phyloP scores from a whole-genome alignment of 2,113 vertebrate species.

The Oxyura jamaicensis region DNA sequence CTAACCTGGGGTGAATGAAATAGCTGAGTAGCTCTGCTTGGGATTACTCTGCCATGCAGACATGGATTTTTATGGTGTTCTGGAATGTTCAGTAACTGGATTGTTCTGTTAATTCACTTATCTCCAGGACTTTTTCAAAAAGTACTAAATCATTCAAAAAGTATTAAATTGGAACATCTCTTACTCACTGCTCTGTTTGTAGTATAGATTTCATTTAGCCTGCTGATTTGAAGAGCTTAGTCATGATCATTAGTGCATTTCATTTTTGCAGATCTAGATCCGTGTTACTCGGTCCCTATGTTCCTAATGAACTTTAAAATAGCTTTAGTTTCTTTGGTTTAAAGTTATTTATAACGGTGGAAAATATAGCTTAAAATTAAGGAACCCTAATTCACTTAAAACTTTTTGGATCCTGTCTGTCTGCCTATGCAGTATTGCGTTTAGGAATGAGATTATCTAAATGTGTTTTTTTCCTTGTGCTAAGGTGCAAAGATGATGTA shows the following conservation, averaged over 20 bases:
- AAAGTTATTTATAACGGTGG: not conserved
- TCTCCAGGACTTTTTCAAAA: not conserved
- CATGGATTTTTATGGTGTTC: not conserved
- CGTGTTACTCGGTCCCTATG: not conserved
- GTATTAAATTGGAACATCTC: not conserved
- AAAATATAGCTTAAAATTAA: not conserved
- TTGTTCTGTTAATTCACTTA: not conserved
- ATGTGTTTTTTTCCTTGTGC: not conserved
- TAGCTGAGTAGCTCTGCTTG: not conserved
- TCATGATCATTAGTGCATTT: not conserved
- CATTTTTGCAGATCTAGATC: not conserved
- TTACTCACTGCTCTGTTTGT: accelerated
- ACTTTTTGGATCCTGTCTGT: not conserved
- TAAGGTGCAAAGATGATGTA: conserved; percentile 87
- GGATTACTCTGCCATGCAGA: accelerated
- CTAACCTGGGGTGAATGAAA: too few relatives aligned
- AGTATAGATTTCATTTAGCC: not conserved
- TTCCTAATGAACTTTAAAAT: not conserved
- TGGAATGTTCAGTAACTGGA: not conserved
- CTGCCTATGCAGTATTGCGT: accelerated
- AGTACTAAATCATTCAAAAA: not conserved
- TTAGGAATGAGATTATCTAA: not conserved
- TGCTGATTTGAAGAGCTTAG: not conserved
- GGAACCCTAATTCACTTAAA: not conserved
- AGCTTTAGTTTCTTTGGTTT: not conserved